Base-by-base conservation (phyloP, 2,797 vertebrate genomes). In the Ctenosaura bakeri region DNA sequence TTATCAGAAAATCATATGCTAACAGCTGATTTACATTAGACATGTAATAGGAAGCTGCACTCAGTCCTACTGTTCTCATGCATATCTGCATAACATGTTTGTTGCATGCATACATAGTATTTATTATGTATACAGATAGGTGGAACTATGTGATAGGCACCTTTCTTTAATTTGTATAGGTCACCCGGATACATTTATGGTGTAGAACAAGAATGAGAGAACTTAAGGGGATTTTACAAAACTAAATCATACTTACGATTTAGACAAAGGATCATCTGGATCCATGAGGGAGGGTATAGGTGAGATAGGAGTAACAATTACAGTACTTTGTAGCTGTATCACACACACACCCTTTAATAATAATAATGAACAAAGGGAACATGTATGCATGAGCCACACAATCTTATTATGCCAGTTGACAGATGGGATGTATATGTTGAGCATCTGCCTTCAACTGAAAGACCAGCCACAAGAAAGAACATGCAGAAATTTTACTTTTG, bases 371-470 rank as follows among this genome's bases (percentile, higher is more conserved):
- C 16, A 59, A 59, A 59, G 59, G 56, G 56, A 56, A 56, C n/a
- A 62, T 32, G 22, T n/a, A n/a, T 66, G 3, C 18, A n/a, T n/a
- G 56, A 64, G 32, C 10, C 29, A 79, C 18, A 50, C 20, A 87
- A 50, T 42, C 86, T 83, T 86, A 6, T 83, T 86, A 6, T 89
- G 0, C 76, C 90, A 24, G 85, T 91, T 66, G 35, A 20, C 2
- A 83, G 35, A 38, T 90, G 76, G 50, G 91, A 13, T 83, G 0
- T 87, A 22, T 93, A 22, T 93, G 92, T 86, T 94, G 35, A 90
- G 35, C 71, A 20, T 73, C 14, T 59, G 4, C 78, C 1, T 91
- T 92, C 2, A 82, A 83, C 66, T 56, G 52, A 71, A 92, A 78
- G 14, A 85, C 3, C 7, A 0, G 0, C 59, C 1, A 26, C 38